phyloP scores from a whole-genome alignment of 92 coral and sea anemone species.

The Plumapathes pennacea region DNA sequence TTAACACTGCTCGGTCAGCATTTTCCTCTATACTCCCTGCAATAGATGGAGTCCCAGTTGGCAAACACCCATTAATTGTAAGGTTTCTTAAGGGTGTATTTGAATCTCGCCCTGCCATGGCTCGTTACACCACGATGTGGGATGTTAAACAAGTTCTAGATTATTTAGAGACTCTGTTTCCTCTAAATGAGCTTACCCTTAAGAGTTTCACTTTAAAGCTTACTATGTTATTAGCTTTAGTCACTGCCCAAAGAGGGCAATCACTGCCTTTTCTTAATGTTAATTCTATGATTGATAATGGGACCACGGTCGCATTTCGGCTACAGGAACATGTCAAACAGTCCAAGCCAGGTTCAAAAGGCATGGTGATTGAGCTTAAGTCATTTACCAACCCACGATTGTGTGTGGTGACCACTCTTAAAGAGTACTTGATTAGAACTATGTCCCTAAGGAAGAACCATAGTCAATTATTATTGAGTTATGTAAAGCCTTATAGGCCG shows the following conservation, averaged over 20 bases:
- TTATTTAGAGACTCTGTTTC: constrained; percentile 2
- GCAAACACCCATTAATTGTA: constrained; percentile 17
- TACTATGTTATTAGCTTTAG: constrained; percentile 21
- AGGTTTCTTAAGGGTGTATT: constrained; percentile 38
- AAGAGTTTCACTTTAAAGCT: constrained; percentile 25
- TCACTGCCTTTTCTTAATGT: constrained; percentile 13
- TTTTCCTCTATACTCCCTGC: constrained; percentile 2
- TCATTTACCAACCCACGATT: too few species aligned
- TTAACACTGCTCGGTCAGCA: constrained; percentile 8
- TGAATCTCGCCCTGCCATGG: constrained; percentile 19
- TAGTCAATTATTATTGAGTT: constrained; percentile 10
- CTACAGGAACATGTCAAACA: too few species aligned
- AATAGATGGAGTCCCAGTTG: constrained; percentile 5
- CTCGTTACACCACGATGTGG: constrained; percentile 35
- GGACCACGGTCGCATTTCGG: too few species aligned
- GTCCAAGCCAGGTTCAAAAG: too few species aligned
- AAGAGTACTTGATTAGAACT: constrained; percentile 20
- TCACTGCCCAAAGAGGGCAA: constrained; percentile 29
- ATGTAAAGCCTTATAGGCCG: constrained; percentile 4
- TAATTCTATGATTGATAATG: neutral
- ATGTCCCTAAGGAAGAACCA: neutral
- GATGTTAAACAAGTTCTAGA: constrained; percentile 16
- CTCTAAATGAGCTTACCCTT: neutral
- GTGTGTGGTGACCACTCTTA: constrained; percentile 15
- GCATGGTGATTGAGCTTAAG: too few species aligned